These are phyloP conservation scores for Archips crataeganus DNA, from an alignment of 2,888 invertebrate genomes.

Conservation along the genomic window DNA sequence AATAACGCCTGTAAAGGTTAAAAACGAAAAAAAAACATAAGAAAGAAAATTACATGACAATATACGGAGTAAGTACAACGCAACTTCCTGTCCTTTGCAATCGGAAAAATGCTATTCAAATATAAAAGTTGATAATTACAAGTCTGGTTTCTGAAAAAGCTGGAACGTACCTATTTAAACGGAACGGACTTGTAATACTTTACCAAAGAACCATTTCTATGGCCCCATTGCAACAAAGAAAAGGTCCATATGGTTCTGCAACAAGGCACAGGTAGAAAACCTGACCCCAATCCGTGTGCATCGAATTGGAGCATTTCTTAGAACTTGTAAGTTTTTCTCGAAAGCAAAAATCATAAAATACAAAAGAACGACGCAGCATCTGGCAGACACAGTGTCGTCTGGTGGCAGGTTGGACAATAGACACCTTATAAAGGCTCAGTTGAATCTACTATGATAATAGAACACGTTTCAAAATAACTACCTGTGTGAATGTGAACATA, in stretches of 20 bases:
- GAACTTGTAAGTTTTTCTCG: constrained; percentile 61
- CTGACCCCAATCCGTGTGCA: constrained; percentile 62
- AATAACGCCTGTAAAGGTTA: neutral
- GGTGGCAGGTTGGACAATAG: constrained; percentile 58
- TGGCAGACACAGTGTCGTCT: constrained; percentile 79
- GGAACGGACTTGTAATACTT: constrained; percentile 36
- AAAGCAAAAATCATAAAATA: constrained; percentile 53
- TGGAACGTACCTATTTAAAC: constrained; percentile 26
- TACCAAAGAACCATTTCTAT: constrained; percentile 8
- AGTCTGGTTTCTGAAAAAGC: constrained; percentile 33
- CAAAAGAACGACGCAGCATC: constrained; percentile 66
- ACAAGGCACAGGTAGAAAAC: constrained; percentile 41
- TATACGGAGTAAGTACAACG: neutral
- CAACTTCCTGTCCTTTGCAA: constrained; percentile 44
- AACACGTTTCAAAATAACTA: constrained; percentile 50
- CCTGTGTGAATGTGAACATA: constrained; percentile 55
- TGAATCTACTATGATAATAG: constrained; percentile 23
- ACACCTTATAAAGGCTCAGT: constrained; percentile 41
- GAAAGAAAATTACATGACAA: neutral
- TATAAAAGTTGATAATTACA: constrained; percentile 48
- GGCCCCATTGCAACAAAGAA: constrained; percentile 20
- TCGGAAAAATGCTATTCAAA: constrained; percentile 45
- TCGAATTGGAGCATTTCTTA: constrained; percentile 62
- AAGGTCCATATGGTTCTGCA: constrained; percentile 15
- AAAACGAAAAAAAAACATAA: neutral